phyloP scores from a whole-genome alignment of 2,113 vertebrate genomes.

The Tragulus kanchil region DNA sequence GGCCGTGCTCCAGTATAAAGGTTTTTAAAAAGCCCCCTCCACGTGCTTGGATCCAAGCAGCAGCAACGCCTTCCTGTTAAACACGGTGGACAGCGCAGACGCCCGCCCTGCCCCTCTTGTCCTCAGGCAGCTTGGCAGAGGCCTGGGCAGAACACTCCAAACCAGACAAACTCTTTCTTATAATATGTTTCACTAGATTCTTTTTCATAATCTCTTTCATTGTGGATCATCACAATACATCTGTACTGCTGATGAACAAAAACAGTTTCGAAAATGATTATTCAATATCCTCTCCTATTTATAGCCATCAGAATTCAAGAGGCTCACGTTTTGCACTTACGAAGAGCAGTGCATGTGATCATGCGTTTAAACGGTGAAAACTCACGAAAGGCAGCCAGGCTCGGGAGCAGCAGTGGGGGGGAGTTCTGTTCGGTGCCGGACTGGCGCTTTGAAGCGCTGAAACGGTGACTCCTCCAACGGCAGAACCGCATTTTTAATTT shows the following conservation, averaged over 20 bases:
- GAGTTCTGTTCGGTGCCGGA: not conserved
- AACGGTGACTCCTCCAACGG: no score
- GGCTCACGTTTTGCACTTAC: not conserved
- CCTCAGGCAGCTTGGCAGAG: not conserved
- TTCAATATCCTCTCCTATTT: not conserved
- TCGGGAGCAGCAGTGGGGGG: not conserved
- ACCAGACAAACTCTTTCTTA: not conserved
- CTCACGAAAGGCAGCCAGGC: not conserved
- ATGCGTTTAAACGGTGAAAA: not conserved
- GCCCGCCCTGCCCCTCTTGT: not conserved
- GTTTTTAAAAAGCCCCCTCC: not conserved
- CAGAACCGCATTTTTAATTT: not conserved
- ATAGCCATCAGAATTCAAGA: not conserved
- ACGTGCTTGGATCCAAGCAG: not conserved
- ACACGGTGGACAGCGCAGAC: fast-evolving
- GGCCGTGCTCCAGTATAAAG: not conserved
- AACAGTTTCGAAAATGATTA: not conserved
- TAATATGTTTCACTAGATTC: not conserved
- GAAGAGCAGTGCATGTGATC: not conserved
- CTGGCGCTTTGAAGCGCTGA: not conserved
- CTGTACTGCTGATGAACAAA: not conserved
- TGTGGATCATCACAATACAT: not conserved
- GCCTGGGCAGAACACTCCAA: not conserved
- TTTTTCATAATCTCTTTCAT: not conserved
- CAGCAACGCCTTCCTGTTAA: not conserved